Conservation (phyloP, 2,888 invertebrate species). For the Oscheius sp. region DNA sequence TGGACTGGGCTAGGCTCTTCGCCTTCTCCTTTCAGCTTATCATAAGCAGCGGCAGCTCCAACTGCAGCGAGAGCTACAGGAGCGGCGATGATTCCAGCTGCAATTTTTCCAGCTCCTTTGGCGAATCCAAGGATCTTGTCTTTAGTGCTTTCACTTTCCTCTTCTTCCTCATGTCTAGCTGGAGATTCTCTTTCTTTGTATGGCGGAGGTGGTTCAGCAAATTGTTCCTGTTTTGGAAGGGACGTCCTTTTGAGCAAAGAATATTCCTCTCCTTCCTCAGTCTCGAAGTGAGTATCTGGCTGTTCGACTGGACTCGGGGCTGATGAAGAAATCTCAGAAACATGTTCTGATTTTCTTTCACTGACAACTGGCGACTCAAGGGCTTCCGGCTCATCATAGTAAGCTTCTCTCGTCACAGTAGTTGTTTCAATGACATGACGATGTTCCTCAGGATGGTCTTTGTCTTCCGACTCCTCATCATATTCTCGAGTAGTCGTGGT, state of each 20-base stretch:
- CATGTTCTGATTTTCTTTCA: not conserved
- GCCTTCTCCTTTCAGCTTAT: slow-evolving; percentile 36
- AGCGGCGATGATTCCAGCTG: slow-evolving; percentile 45
- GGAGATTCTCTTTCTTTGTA: not conserved
- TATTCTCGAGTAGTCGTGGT: not conserved
- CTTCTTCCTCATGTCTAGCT: slow-evolving; percentile 1
- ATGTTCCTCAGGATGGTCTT: not conserved
- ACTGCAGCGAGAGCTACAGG: not conserved
- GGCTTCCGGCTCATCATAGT: not conserved
- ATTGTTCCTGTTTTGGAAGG: not conserved
- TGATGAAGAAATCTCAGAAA: too few species aligned
- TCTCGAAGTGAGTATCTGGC: too few species aligned
- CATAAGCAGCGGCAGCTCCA: slow-evolving; percentile 53
- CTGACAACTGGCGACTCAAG: not conserved
- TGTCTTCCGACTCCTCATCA: not conserved
- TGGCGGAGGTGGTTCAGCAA: not conserved
- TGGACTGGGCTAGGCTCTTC: not conserved
- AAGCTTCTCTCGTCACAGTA: not conserved
- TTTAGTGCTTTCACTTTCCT: not conserved
- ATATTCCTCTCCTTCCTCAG: too few species aligned
- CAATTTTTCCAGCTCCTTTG: slow-evolving; percentile 51
- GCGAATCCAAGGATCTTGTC: slow-evolving; percentile 29
- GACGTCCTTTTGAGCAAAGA: not conserved
- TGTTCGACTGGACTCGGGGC: too few species aligned
- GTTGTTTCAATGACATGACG: slow-evolving; percentile 8